Evolutionary conservation across 2,888 invertebrate species (phyloP).

Genomic region (Nomada fucata): DNA sequence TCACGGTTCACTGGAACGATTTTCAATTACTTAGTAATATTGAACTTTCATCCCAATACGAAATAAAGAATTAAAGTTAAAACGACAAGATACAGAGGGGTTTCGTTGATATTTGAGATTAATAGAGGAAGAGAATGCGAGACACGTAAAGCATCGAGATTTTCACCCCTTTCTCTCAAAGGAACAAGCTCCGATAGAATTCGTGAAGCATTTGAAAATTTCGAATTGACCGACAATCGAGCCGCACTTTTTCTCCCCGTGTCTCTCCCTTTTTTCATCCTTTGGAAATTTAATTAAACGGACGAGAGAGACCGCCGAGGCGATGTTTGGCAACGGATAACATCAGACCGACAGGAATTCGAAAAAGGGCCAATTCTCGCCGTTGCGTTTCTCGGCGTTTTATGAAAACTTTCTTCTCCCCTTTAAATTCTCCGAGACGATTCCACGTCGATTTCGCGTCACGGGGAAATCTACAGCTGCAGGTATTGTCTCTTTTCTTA

Average conservation of each 20-base stretch:
- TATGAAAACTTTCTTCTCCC: constrained; percentile 56
- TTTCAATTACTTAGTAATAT: no score
- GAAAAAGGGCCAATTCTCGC: constrained; percentile 11
- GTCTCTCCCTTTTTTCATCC: not conserved
- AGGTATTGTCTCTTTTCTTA: constrained; percentile 58
- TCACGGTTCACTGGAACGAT: no score
- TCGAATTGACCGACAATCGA: constrained; percentile 32
- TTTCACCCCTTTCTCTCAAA: not conserved
- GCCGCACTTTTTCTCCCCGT: constrained; percentile 1
- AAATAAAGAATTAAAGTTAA: not conserved
- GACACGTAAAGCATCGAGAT: not conserved
- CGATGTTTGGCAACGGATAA: constrained; percentile 43
- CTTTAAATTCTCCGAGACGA: constrained; percentile 58
- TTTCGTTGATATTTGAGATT: not conserved
- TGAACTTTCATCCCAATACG: no score
- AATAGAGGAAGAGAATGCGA: not conserved
- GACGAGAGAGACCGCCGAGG: constrained; percentile 16
- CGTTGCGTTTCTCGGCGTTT: constrained; percentile 47
- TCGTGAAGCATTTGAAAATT: constrained; percentile 35
- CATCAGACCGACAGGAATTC: constrained; percentile 35
- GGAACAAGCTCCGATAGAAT: not conserved
- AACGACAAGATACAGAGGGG: not conserved
- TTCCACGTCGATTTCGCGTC: constrained; percentile 50
- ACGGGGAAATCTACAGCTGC: constrained; percentile 57
- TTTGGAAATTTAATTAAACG: constrained; percentile 53